Evolutionary conservation across 2,888 invertebrate species (phyloP), one percentile per base, ranked within the genome.

Genomic region (Serripes groenlandicus): DNA sequence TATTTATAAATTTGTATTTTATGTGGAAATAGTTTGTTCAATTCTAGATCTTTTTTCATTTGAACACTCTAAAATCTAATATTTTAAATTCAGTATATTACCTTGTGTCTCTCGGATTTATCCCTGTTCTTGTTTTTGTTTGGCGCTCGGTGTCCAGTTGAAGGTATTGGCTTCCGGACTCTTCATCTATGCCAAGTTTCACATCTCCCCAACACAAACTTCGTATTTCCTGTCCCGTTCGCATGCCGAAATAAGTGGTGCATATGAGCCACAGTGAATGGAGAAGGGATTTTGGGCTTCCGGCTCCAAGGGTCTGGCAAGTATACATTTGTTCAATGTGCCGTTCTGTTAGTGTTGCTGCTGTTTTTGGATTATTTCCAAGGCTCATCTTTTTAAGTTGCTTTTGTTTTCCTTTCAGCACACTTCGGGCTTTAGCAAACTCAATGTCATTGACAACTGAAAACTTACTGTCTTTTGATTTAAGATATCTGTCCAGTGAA

Each of bases 401-500:
- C 35, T 88, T 81, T 62, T 89, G 88, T 58, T 90, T 90, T 49
- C 79, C 70, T 74, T 85, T 60, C n/a, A n/a, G n/a, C n/a, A n/a
- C n/a, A n/a, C n/a, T n/a, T n/a, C n/a, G n/a, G n/a, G n/a, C n/a
- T n/a, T n/a, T n/a, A n/a, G n/a, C n/a, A n/a, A n/a, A n/a, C n/a
- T n/a, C n/a, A n/a, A n/a, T n/a, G n/a, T n/a, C 28, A 23, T 60
- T 60, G 30, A 60, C 23, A 28, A 60, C 28, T 60, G 21, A 21
- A 26, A 23, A 28, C 28, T 60, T 60, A 26, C 58, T 60, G 49
- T 83, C 82, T 68, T 85, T 87, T 23, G 73, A 71, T 68, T 83
- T 82, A 11, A 90, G 78, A 60, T 89, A 86, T 3, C 90, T 66
- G 64, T 90, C 89, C 49, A 90, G 82, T 37, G 88, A 89, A 3